Evolutionary conservation across 2,888 invertebrate genomes (phyloP).

Genomic region (Punctoribates punctum): DNA sequence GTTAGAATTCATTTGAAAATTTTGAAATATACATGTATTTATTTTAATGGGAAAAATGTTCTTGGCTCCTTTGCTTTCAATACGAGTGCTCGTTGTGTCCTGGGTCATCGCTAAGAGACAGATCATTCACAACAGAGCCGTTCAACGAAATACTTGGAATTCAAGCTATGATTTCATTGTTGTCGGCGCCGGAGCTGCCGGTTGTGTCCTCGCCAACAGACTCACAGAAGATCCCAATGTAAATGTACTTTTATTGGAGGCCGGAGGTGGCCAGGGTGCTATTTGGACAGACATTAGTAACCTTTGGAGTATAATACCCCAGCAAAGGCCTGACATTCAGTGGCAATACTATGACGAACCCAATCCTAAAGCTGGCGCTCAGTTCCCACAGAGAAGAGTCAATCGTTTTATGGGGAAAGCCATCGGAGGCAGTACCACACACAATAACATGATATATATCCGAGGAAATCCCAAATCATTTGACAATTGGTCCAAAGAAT

Average conservation of each 20-base stretch:
- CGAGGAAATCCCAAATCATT: slow-evolving; percentile 5
- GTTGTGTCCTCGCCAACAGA: background rate
- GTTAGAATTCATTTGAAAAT: no score
- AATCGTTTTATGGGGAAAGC: slow-evolving; percentile 71
- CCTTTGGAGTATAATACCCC: background rate
- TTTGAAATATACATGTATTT: no score
- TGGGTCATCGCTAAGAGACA: no score
- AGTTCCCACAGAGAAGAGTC: background rate
- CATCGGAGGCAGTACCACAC: slow-evolving; percentile 26
- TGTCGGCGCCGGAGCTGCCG: background rate
- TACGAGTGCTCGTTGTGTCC: no score
- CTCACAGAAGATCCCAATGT: background rate
- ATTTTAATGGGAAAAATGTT: no score
- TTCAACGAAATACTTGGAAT: background rate
- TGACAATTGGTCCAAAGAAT: slow-evolving; percentile 4
- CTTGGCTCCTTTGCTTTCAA: no score
- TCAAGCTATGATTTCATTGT: background rate
- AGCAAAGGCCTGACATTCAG: background rate
- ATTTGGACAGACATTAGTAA: background rate
- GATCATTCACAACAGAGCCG: no score
- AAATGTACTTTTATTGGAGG: background rate
- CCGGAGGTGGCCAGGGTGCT: background rate
- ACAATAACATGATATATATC: slow-evolving; percentile 13
- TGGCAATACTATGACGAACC: background rate
- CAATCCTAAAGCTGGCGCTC: background rate